Evolutionary conservation across 1,140 invertebrate species (phyloP).

Genomic region (Sipha flava): DNA sequence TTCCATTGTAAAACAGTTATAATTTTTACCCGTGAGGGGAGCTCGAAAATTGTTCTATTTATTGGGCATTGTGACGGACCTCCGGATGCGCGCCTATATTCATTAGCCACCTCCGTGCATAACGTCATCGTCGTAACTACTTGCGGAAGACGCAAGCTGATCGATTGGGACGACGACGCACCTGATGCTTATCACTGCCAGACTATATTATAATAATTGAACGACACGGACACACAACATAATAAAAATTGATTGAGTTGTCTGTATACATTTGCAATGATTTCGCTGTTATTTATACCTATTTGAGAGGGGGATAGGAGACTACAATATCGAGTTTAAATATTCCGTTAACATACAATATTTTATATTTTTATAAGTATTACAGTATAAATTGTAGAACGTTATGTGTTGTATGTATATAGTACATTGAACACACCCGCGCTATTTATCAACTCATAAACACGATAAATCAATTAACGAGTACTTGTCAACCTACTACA

Average conservation of each 20-base stretch:
- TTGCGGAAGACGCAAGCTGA: neutral
- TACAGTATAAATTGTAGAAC: neutral
- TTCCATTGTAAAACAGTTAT: conserved; percentile 27
- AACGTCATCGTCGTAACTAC: neutral
- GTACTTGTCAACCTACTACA: neutral
- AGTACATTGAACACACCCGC: neutral
- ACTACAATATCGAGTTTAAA: neutral
- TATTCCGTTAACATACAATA: neutral
- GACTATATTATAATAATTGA: neutral
- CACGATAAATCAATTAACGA: conserved; percentile 27
- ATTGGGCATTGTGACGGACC: neutral
- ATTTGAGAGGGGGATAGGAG: neutral
- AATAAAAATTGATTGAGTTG: neutral
- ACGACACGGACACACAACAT: neutral
- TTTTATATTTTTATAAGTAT: neutral
- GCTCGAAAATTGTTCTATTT: conserved; percentile 11
- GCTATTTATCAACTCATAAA: neutral
- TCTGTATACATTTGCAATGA: neutral
- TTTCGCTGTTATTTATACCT: no score
- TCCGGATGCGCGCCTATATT: neutral
- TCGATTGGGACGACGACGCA: neutral
- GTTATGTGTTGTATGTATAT: neutral
- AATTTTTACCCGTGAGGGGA: neutral
- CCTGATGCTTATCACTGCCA: neutral
- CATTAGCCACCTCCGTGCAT: neutral